phyloP scores from a whole-genome alignment of 2,888 invertebrate species.

The Flexamia atlantica region DNA sequence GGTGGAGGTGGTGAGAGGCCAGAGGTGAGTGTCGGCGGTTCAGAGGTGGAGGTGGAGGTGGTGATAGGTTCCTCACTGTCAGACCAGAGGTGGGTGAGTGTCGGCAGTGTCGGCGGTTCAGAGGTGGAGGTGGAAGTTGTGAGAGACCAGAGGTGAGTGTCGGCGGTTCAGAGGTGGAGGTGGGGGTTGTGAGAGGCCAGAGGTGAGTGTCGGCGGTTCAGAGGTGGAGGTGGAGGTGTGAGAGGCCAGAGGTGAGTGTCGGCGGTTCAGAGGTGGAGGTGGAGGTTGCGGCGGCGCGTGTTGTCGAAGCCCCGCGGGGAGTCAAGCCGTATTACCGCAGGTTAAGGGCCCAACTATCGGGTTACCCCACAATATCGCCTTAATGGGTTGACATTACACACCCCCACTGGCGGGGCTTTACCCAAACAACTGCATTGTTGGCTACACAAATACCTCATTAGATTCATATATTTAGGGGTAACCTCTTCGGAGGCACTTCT shows the following conservation, averaged over 20 bases:
- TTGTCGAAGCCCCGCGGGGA: slow-evolving; percentile 54
- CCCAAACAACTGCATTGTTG: slow-evolving; percentile 43
- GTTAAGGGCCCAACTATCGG: slow-evolving; percentile 49
- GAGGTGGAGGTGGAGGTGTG: background rate
- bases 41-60: too few relatives aligned
- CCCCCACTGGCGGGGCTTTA: slow-evolving; percentile 46
- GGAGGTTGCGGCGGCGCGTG: slow-evolving; percentile 26
- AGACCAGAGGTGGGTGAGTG: too few relatives aligned
- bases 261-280: background rate
- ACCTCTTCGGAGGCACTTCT: too few relatives aligned
- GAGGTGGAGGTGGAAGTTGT: too few relatives aligned
- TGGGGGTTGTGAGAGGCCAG: background rate
- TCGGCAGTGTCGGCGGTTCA: too few relatives aligned
- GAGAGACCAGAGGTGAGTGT: too few relatives aligned
- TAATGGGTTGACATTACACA: slow-evolving; percentile 59
- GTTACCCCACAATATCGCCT: slow-evolving; percentile 58
- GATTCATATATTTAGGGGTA: too few relatives aligned
- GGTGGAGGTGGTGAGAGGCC: background rate
- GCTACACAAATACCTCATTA: slow-evolving; percentile 11
- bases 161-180: background rate
- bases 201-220: background rate
- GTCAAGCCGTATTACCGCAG: slow-evolving; percentile 53
- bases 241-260: background rate
- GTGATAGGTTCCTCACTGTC: too few relatives aligned
- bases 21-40: slow-evolving; percentile 38